Percentiles rank a stretch among this genome's conserved stretches.
phyloP scores from a whole-genome alignment of 2,113 vertebrate species.

The Sylvietta virens region DNA sequence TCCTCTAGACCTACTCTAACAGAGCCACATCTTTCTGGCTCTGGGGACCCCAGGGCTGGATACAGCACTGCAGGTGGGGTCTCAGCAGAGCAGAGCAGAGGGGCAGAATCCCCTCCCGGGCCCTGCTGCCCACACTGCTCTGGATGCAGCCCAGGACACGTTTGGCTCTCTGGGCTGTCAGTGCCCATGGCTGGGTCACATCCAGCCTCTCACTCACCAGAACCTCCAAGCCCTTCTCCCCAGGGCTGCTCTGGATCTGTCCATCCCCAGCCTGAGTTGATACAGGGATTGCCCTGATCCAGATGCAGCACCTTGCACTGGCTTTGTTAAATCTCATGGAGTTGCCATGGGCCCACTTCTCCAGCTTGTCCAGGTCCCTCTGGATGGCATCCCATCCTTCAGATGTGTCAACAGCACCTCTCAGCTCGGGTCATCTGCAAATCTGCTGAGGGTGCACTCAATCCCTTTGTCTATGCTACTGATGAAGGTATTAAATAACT shows the following conservation, averaged over 20 bases:
- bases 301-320: not conserved
- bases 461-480: not conserved
- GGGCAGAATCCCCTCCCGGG: not conserved
- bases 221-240: fast-evolving
- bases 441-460: fast-evolving
- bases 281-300: fast-evolving
- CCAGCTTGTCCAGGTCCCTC: too few relatives aligned
- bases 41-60: fast-evolving
- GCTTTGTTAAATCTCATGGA: not conserved
- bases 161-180: not conserved
- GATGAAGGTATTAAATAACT: not conserved
- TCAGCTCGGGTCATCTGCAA: not conserved
- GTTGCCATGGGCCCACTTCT: not conserved
- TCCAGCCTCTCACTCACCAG: not conserved
- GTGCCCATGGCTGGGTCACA: not conserved
- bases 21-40: not conserved
- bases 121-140: fast-evolving
- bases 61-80: fast-evolving
- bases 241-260: not conserved
- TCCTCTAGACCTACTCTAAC: not conserved
- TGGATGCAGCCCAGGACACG: not conserved
- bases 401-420: not conserved
- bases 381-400: not conserved
- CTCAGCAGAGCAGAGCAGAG: not conserved
- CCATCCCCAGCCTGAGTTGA: not conserved